Evolutionary conservation across 2,888 invertebrate genomes (phyloP), one percentile per base, ranked within the genome.

Genomic region (Tetropium fuscum): DNA sequence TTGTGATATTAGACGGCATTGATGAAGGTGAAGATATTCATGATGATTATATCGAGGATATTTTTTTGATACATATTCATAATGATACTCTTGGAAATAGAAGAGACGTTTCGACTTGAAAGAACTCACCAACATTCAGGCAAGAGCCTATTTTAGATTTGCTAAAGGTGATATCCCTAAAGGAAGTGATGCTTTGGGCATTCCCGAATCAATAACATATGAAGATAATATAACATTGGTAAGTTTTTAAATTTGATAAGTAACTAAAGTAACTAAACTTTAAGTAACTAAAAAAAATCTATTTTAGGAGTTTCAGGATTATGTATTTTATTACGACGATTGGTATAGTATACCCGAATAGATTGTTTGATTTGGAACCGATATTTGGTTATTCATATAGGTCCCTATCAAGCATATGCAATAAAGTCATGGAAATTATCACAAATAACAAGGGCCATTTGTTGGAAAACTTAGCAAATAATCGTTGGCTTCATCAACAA

Each of bases 261-360:
- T n/a, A n/a, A n/a, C n/a, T n/a, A n/a, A n/a, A n/a, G n/a, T n/a
- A n/a, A n/a, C n/a, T n/a, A n/a, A n/a, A n/a, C n/a, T n/a, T n/a
- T n/a, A n/a, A n/a, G n/a, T n/a, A n/a, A n/a, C n/a, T n/a, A n/a
- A n/a, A n/a, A n/a, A n/a, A n/a, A n/a, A n/a, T n/a, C n/a, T n/a
- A n/a, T n/a, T n/a, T n/a, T n/a, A n/a, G n/a, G n/a, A n/a, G n/a
- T n/a, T n/a, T n/a, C n/a, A n/a, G n/a, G n/a, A n/a, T n/a, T 56
- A 10, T 63, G 57, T 40, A 58, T 64, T 25, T 19, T 64, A 8
- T 34, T 61, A 19, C 48, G 58, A 25, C 49, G 61, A 19, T 44
- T 64, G 16, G 48, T 55, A n/a, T n/a, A n/a, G n/a, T n/a, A 13
- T 58, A 61, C 27, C 61, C 61, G 19, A 64, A 61, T 53, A 32